A percentile compares a stretch with the other conserved stretches of the same genome.
These are phyloP conservation scores for Xiphophorus birchmanni DNA, from an alignment of 2,797 vertebrate genomes.

Conservation along the genomic window DNA sequence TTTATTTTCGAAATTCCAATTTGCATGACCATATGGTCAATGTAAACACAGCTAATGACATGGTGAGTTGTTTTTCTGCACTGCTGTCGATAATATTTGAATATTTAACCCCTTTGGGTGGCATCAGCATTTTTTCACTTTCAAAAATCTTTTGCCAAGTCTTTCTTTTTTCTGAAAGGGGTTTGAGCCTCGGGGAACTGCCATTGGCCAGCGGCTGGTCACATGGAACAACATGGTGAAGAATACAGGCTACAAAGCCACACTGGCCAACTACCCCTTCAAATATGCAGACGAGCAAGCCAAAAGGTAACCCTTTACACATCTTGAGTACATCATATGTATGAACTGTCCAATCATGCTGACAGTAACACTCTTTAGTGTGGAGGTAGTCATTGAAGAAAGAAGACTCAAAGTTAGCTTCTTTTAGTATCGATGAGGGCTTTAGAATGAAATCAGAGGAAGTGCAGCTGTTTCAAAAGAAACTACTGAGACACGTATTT, in stretches of 20 bases:
- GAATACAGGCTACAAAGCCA: constrained; percentile 98
- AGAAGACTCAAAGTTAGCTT: neutral
- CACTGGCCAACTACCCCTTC: constrained; percentile 96
- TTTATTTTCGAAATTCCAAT: too few relatives aligned
- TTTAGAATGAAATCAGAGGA: neutral
- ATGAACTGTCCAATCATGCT: neutral
- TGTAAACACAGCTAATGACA: neutral
- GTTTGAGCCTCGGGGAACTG: constrained; percentile 97
- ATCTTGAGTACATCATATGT: neutral
- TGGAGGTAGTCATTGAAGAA: neutral
- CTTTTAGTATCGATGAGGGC: too few relatives aligned
- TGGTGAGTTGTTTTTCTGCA: neutral
- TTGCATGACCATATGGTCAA: too few relatives aligned
- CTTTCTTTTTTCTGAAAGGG: constrained; percentile 79
- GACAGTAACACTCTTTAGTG: neutral
- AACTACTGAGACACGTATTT: neutral
- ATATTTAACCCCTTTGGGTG: neutral
- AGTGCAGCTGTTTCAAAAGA: neutral
- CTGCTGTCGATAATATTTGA: neutral
- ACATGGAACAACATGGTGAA: constrained; percentile 99
- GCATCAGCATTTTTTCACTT: neutral
- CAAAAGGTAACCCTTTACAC: constrained; percentile 84
- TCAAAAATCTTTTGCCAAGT: neutral
- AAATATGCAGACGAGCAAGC: constrained; percentile 98
- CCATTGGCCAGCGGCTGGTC: constrained; percentile 94